A percentile compares a stretch with the other conserved stretches of the same genome.
Conservation (phyloP, 2,797 vertebrate species). For the Eremophila alpestris region DNA sequence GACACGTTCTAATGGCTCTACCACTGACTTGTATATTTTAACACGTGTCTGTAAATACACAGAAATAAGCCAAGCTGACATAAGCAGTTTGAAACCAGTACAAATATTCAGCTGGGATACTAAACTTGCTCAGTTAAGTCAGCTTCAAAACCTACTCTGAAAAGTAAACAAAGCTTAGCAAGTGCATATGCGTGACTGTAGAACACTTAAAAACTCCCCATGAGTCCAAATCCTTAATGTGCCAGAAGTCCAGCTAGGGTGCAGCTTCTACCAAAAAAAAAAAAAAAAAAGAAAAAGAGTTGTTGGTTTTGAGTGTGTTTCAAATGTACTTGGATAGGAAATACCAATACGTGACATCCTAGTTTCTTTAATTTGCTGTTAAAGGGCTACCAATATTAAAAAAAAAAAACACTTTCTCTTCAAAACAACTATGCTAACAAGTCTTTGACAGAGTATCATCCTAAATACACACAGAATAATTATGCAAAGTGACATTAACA, state of each 20-base stretch:
- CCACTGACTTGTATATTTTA: constrained; percentile 54
- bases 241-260: background rate
- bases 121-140: background rate
- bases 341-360: background rate
- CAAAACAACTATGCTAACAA: background rate
- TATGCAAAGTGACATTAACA: background rate
- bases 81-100: constrained; percentile 16
- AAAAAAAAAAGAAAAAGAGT: accelerated
- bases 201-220: background rate
- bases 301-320: background rate
- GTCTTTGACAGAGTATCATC: background rate
- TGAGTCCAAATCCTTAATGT: background rate
- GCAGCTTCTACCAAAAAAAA: background rate
- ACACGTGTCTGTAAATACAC: constrained; percentile 15
- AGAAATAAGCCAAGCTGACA: constrained; percentile 34
- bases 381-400: background rate
- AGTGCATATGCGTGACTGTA: background rate
- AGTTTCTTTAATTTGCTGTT: background rate
- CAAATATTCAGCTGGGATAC: constrained; percentile 1
- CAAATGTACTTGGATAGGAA: background rate
- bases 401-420: background rate
- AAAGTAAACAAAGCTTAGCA: constrained; percentile 11
- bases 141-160: constrained; percentile 1
- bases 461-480: background rate
- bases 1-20: constrained; percentile 24